phyloP scores from a whole-genome alignment of 2,888 invertebrate species.

The Drosophila anceps region DNA sequence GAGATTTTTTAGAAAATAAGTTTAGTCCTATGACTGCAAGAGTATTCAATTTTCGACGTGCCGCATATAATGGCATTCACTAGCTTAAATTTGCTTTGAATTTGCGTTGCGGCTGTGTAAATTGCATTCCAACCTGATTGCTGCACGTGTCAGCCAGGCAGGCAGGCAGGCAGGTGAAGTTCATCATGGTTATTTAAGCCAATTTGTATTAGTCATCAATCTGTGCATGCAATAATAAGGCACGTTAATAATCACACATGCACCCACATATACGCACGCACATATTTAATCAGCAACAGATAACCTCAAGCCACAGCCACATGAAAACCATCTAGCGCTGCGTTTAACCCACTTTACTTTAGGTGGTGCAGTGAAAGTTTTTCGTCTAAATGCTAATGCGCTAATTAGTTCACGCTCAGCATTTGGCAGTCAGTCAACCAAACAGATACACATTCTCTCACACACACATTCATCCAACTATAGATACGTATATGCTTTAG shows the following conservation, averaged over 20 bases:
- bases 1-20: neutral
- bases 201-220: conserved; percentile 64
- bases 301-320: conserved; percentile 26
- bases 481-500: neutral
- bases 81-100: conserved; percentile 55
- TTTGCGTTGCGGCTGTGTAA: conserved; percentile 48
- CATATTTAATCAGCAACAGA: conserved; percentile 57
- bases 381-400: conserved; percentile 60
- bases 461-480: neutral
- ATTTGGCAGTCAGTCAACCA: conserved; percentile 33
- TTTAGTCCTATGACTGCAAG: neutral
- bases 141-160: conserved; percentile 28
- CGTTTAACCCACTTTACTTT: conserved; percentile 54
- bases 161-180: conserved; percentile 10
- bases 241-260: conserved; percentile 39
- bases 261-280: neutral
- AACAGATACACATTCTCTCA: neutral
- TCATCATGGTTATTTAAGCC: conserved; percentile 58
- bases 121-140: conserved; percentile 56
- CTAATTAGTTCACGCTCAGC: conserved; percentile 68
- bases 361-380: conserved; percentile 50
- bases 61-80: neutral
- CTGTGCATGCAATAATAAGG: conserved; percentile 44
- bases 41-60: conserved; percentile 1
- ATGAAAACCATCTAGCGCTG: conserved; percentile 29